Evolutionary conservation across 30 jellyfish, hydroid and myxozoan species (phyloP).

Genomic region (Aurelia aurita complex sp. Pacific): DNA sequence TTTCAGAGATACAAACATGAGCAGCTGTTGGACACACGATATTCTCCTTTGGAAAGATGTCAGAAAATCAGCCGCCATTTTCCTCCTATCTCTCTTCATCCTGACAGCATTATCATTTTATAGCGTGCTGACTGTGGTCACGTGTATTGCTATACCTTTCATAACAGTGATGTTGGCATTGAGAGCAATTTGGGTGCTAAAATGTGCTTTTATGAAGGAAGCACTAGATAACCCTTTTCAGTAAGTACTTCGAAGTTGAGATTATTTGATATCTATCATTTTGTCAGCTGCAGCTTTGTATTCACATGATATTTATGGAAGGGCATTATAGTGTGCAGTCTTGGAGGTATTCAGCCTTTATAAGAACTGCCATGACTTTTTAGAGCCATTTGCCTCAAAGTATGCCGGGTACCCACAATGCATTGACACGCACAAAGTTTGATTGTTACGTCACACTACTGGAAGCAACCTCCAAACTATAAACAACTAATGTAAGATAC

Average conservation of each 20-base stretch:
- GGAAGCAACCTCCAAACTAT: too few relatives aligned
- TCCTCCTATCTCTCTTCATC: constrained; percentile 47
- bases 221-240: constrained; percentile 82
- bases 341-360: too few relatives aligned
- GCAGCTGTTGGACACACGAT: constrained; percentile 21
- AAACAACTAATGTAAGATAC: too few relatives aligned
- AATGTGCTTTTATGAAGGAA: constrained; percentile 70
- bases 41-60: constrained; percentile 74
- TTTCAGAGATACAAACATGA: constrained; percentile 11
- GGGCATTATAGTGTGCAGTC: too few relatives aligned
- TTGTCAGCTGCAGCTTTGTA: not conserved
- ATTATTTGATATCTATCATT: not conserved
- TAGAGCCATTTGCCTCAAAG: too few relatives aligned
- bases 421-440: too few relatives aligned
- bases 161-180: constrained; percentile 57
- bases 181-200: constrained; percentile 70
- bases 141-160: constrained; percentile 81
- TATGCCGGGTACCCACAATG: too few relatives aligned
- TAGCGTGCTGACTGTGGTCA: constrained; percentile 68
- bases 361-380: too few relatives aligned
- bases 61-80: constrained; percentile 61
- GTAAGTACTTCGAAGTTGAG: constrained; percentile 37
- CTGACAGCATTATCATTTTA: constrained; percentile 78
- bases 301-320: too few relatives aligned
- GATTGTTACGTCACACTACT: too few relatives aligned